Evolutionary conservation across 1,140 invertebrate genomes (phyloP).

Genomic region (Zophobas morio): DNA sequence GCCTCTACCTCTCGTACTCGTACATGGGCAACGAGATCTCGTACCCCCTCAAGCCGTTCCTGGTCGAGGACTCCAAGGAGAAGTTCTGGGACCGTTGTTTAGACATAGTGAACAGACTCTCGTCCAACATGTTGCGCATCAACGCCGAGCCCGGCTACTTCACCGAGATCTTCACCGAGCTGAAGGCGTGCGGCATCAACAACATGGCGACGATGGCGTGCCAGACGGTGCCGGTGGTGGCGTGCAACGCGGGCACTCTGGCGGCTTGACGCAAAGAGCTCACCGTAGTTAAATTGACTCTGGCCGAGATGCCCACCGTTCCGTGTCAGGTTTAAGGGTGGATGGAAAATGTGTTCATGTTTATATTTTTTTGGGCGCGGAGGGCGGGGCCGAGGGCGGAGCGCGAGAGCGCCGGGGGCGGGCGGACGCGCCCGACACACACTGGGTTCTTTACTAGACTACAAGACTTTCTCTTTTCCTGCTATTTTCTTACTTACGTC

Average conservation of each 20-base stretch:
- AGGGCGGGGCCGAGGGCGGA: constrained; percentile 6
- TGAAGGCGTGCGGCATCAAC: constrained; percentile 85
- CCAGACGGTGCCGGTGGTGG: constrained; percentile 65
- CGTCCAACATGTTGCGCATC: constrained; percentile 96
- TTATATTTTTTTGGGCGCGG: constrained; percentile 44
- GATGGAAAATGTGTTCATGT: constrained; percentile 51
- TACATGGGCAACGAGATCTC: constrained; percentile 99
- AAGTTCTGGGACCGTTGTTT: constrained; percentile 98
- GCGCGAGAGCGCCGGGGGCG: not conserved
- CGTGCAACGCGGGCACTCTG: constrained; percentile 65
- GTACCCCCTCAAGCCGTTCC: constrained; percentile 98
- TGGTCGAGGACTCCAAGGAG: constrained; percentile 95
- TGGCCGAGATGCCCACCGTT: constrained; percentile 64
- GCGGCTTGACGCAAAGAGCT: constrained; percentile 64
- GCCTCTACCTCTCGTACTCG: constrained; percentile 98
- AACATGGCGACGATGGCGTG: constrained; percentile 63
- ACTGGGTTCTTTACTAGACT: no score
- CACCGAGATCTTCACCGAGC: constrained; percentile 98
- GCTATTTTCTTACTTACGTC: no score
- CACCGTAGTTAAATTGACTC: constrained; percentile 64
- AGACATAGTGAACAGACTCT: constrained; percentile 92
- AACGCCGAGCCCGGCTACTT: constrained; percentile 99
- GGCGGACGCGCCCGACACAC: no score
- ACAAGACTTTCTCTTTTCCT: no score
- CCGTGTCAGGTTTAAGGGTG: constrained; percentile 62